Evolutionary conservation across 2,888 invertebrate genomes (phyloP).

Genomic region (Teinopalpus imperialis): DNA sequence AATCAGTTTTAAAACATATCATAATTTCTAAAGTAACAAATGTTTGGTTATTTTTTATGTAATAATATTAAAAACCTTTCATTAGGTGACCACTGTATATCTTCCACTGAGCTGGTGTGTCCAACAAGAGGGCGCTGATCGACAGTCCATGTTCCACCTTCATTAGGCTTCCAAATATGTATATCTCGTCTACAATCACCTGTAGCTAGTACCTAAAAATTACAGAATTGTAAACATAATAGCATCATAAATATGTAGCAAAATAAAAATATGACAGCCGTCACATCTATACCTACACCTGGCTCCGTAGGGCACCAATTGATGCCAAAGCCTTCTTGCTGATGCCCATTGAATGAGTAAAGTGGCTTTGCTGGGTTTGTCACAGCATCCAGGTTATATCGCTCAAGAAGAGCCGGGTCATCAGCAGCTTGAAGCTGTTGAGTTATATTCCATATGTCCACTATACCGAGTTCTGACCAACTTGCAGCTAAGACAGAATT

Average conservation of each 20-base stretch:
- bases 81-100: constrained; percentile 99
- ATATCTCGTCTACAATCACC: constrained; percentile 97
- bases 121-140: constrained; percentile 94
- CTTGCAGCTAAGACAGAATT: constrained; percentile 90
- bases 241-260: neutral
- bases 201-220: constrained; percentile 89
- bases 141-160: constrained; percentile 92
- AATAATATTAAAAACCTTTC: constrained; percentile 86
- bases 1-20: neutral
- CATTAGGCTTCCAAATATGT: constrained; percentile 94
- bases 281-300: constrained; percentile 84
- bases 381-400: constrained; percentile 84
- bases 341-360: constrained; percentile 95
- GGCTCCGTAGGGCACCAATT: constrained; percentile 93
- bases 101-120: constrained; percentile 97
- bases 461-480: constrained; percentile 97
- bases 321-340: constrained; percentile 95
- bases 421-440: constrained; percentile 91
- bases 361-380: constrained; percentile 84
- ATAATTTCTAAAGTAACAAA: too few relatives aligned
- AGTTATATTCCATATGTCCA: constrained; percentile 95
- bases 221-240: constrained; percentile 28
- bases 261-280: constrained; percentile 1
- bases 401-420: constrained; percentile 82
- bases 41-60: too few relatives aligned